These are phyloP conservation scores for Cyprinodon brontotheroides DNA, from an alignment of 2,113 vertebrate genomes.

Conservation along the genomic window DNA sequence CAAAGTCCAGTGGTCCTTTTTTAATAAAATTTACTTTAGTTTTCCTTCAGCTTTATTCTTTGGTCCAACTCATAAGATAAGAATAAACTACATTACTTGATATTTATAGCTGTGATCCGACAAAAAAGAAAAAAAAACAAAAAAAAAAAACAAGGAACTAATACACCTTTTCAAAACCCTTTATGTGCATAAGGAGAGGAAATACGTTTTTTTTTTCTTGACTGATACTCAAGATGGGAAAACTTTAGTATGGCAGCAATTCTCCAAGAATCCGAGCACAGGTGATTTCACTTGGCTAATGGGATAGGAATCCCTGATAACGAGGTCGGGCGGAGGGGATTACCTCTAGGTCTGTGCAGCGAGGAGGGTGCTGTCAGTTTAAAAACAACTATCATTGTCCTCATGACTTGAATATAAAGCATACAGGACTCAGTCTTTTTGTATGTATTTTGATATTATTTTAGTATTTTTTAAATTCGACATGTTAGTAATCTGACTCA, in stretches of 20 bases:
- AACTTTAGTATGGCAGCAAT: conserved; percentile 20
- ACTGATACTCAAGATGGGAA: neutral
- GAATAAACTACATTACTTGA: too few relatives aligned
- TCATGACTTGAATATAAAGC: conserved; percentile 1
- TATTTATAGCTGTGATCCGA: too few relatives aligned
- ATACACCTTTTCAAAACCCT: too few relatives aligned
- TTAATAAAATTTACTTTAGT: too few relatives aligned
- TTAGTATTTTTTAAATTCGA: neutral
- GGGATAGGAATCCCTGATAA: conserved; percentile 60
- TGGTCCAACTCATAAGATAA: too few relatives aligned
- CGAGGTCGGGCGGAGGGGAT: conserved; percentile 31
- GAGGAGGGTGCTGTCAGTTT: conserved; percentile 32
- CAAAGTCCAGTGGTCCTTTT: too few relatives aligned
- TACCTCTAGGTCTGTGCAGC: conserved; percentile 31
- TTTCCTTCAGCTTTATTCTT: too few relatives aligned
- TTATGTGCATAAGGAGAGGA: neutral
- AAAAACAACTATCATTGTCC: conserved; percentile 24
- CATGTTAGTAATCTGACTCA: neutral
- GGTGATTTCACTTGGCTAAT: conserved; percentile 55
- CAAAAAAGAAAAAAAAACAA: too few relatives aligned
- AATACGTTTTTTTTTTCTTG: neutral
- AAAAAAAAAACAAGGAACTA: too few relatives aligned
- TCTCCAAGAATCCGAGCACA: conserved; percentile 33
- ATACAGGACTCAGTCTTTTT: neutral
- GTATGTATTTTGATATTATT: neutral